Evolutionary conservation across 2,797 vertebrate species (phyloP).

Genomic region (Argyrosomus regius): DNA sequence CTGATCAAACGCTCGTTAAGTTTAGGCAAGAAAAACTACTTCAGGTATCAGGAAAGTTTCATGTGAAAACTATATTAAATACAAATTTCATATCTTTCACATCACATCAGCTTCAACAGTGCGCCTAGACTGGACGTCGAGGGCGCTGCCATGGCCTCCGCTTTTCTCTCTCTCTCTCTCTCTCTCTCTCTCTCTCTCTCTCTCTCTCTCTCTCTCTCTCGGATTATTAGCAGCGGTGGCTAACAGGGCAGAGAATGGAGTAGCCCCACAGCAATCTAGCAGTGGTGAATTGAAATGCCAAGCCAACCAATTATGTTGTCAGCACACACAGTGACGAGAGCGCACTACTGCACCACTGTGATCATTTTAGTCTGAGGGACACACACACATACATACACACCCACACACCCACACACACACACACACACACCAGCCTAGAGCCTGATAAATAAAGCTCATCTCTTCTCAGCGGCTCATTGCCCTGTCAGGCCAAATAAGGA

Average conservation of each 20-base stretch:
- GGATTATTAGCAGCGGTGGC: constrained; percentile 71
- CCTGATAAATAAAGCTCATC: constrained; percentile 80
- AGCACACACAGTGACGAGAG: constrained; percentile 73
- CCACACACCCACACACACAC: constrained; percentile 38
- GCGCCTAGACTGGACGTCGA: constrained; percentile 14
- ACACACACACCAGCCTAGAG: constrained; percentile 44
- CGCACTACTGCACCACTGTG: constrained; percentile 65
- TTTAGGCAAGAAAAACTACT: not conserved
- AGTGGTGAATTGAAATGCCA: constrained; percentile 80
- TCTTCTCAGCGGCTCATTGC: constrained; percentile 77
- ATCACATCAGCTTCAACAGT: constrained; percentile 26
- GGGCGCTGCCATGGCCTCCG: constrained; percentile 9
- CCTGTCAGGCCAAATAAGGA: constrained; percentile 79
- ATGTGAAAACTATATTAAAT: not conserved
- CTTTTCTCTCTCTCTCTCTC: no score
- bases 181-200: no score
- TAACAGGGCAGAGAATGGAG: constrained; percentile 75
- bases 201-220: constrained; percentile 27
- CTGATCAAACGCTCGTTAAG: not conserved
- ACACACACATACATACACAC: constrained; percentile 31
- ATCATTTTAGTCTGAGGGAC: constrained; percentile 68
- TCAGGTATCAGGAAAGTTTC: not conserved
- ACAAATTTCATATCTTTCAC: constrained; percentile 39
- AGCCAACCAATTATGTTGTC: constrained; percentile 83
- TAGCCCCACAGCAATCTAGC: constrained; percentile 74